Evolutionary conservation across 2,113 vertebrate genomes (phyloP), one percentile per base, ranked within the genome.

Genomic region (Pygoscelis adeliae): DNA sequence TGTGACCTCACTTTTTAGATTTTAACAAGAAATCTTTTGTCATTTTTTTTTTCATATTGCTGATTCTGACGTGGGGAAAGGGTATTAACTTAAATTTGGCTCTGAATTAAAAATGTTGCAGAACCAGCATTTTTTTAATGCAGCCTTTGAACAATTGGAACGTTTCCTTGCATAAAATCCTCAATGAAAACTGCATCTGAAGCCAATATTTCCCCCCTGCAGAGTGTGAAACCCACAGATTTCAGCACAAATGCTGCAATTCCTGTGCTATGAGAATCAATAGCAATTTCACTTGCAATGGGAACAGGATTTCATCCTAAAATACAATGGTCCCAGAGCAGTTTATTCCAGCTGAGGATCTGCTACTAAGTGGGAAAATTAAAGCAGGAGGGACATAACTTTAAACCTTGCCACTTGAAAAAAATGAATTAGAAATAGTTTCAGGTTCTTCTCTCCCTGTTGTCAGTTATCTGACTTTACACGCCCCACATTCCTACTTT

Each of bases 181-280:
- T 95, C 66, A 63, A 91, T 86, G 87, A 95, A 94, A 94, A 95
- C 87, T 77, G 25, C 2, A 6, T 91, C 71, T 79, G 84, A 74
- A 66, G 84, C 46, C 80, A 89, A 10, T 58, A 65, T 65, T 80
- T 49, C 61, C 26, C 56, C 73, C 95, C 89, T 94, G 82, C 38
- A 12, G 93, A 77, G 95, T 87, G 95, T 86, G 95, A 96, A 96
- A 96, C 84, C 95, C 91, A 66, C 89, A 91, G 66, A 93, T 97
- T 96, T 97, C 96, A 95, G 82, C 97, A 91, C 78, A 91, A 71
- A 90, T 46, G 65, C 83, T 95, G 89, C 86, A 92, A 0, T 40
- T 12, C 50, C 56, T 56, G 70, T 34, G n/a, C 84, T 36, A 1
- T 34, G 67, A 50, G 58, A 90, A 85, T 36, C 78, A 76, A 84